Base-by-base conservation (phyloP, 1,140 invertebrate species). In the Diabrotica undecimpunctata region DNA sequence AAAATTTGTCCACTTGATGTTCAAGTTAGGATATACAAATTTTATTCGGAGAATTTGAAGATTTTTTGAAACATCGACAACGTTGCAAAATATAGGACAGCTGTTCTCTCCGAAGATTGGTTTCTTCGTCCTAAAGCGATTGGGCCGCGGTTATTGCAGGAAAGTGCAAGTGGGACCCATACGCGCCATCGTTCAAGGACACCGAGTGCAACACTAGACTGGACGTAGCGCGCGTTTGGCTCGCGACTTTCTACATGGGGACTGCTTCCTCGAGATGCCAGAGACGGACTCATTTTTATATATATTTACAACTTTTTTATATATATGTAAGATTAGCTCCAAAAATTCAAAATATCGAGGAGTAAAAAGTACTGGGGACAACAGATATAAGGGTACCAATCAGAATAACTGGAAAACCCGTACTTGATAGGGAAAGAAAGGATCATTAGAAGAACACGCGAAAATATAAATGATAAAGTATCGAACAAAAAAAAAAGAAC, bases 111-210 rank as follows among this genome's bases (percentile, higher is more conserved):
- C 41, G 8, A n/a, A 46, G 41, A 46, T 46, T 8, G 41, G 41
- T 46, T 46, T 46, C 41, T 46, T 46, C 5, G 41, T 46, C 41
- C 41, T n/a, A n/a, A 46, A 46, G 41, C 41, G 41, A 46, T 55
- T 55, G 35, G 5, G 11, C 55, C n/a, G 5, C 55, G 37, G 59
- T 52, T 61, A 14, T 61, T 73, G 70, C 73, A 73, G 69, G 75
- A 77, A 78, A 77, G 73, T 77, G 75, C 75, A 75, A 76, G 73
- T 77, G 70, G 59, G 70, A 62, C 70, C 69, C 69, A 70, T 72
- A 73, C 70, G 72, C 65, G 74, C 71, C 70, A 74, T 72, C 74
- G 72, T 77, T 76, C 76, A 77, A 77, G 76, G 76, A 59, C 75
- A 72, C 54, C 73, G 65, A 72, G 68, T 76, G 69, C 67, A 71